Evolutionary conservation across 2,113 vertebrate species (phyloP).

Genomic region (Lates calcarifer): DNA sequence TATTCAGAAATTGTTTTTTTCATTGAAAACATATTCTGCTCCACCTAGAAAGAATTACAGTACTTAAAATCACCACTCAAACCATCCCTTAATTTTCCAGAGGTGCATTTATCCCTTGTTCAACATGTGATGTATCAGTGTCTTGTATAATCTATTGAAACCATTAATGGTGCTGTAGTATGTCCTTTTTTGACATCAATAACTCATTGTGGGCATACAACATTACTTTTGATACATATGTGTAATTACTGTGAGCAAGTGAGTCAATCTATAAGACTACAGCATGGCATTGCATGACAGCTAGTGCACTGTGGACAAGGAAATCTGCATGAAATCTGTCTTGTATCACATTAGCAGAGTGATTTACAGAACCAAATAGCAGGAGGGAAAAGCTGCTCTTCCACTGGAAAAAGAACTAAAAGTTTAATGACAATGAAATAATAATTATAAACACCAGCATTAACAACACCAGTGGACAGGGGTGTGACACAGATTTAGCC

Average conservation of each 20-base stretch:
- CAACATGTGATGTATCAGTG: conserved; percentile 12
- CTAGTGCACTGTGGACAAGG: neutral
- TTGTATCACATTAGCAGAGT: neutral
- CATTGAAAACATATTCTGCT: neutral
- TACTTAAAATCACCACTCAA: conserved; percentile 8
- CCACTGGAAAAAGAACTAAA: neutral
- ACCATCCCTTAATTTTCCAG: neutral
- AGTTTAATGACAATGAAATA: no score
- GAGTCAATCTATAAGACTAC: neutral
- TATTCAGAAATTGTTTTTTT: neutral
- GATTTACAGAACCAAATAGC: neutral
- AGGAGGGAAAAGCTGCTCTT: neutral
- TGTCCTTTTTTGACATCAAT: conserved; percentile 56
- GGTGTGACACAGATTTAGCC: neutral
- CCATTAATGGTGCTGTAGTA: conserved; percentile 42
- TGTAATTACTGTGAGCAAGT: conserved; percentile 45
- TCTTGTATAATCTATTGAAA: conserved; percentile 46
- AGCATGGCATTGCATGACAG: no score
- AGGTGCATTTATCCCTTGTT: conserved; percentile 19
- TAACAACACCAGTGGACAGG: neutral
- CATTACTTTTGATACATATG: conserved; percentile 58
- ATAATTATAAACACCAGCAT: neutral
- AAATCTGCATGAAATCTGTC: conserved; percentile 19
- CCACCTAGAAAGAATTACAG: conserved; percentile 22
- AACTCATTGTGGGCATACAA: conserved; percentile 45